Base-by-base conservation (phyloP, 2,113 vertebrate genomes). In the Chrysemys picta region DNA sequence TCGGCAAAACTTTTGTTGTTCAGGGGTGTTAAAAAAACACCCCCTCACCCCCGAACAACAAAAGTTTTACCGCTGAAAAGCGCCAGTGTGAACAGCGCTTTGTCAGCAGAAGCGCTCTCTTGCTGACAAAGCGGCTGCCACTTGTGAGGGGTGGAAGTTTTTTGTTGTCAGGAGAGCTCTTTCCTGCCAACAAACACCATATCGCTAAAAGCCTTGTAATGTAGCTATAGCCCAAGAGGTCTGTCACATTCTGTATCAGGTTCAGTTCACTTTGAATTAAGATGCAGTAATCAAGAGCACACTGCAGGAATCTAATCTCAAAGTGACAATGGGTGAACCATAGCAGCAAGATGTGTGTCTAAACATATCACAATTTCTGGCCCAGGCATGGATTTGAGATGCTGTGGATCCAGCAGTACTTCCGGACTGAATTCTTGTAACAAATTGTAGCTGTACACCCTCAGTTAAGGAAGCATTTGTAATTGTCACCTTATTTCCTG, bases 261-360 rank as follows among this genome's bases (percentile, higher is more conserved):
- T 42, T 42, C n/a, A 24, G 17, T 38, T 42, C n/a, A 38, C 8
- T 42, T 42, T 19, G 69, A 42, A n/a, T 75, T 75, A 38, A 19
- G 69, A 54, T 85, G 69, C 80, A 59, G 31, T 35, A 83, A 19
- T 76, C 5, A 13, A 38, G 1, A 24, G 81, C 86, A 79, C 10
- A 80, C 21, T 31, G 10, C 50, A 85, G 76, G 69, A 93, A 91
- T 17, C 93, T 93, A 76, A 93, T 95, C 91, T 83, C 62, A 45
- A 75, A 50, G 29, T 92, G 85, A 85, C 83, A 65, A 91, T 69
- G n/a, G 89, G 56, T 62, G 45, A 81, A 52, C 88, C 65, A 16
- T 91, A 79, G 38, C 79, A 89, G 31, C 86, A 54, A 85, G 78
- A 50, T 31, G 42, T 6, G 49, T 69, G 52, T 56, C 89, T 12